Conservation (phyloP, 2,888 invertebrate genomes). For the Synergus gifuensis region DNA sequence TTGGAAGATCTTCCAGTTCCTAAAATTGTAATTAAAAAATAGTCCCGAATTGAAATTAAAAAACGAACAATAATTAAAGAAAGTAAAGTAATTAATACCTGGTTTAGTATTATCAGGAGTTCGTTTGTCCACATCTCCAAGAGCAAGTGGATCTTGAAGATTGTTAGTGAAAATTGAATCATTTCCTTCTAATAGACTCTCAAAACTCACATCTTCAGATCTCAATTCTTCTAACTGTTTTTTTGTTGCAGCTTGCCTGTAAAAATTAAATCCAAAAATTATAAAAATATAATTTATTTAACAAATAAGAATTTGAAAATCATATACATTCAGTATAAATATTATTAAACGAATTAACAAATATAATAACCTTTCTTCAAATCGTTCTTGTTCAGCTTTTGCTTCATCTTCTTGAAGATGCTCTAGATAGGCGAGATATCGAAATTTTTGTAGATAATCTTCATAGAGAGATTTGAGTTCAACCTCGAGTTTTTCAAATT, state of each 20-base stretch:
- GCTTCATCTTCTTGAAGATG: slow-evolving; percentile 91
- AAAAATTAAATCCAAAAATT: slow-evolving; percentile 23
- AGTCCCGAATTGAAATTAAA: slow-evolving; percentile 27
- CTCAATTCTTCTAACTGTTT: slow-evolving; percentile 81
- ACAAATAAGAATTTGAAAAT: background rate
- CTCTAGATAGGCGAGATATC: slow-evolving; percentile 93
- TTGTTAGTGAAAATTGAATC: slow-evolving; percentile 75
- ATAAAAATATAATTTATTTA: background rate
- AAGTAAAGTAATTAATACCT: slow-evolving; percentile 49
- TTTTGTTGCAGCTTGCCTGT: slow-evolving; percentile 78
- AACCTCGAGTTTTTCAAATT: slow-evolving; percentile 92
- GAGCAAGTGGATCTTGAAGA: slow-evolving; percentile 69
- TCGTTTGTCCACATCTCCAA: slow-evolving; percentile 66
- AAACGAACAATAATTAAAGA: background rate
- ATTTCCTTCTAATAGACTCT: slow-evolving; percentile 77
- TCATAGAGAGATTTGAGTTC: slow-evolving; percentile 92
- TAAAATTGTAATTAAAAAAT: slow-evolving; percentile 49
- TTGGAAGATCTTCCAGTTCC: slow-evolving; percentile 66
- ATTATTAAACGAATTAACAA: background rate
- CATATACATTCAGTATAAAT: background rate
- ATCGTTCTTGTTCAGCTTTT: slow-evolving; percentile 87
- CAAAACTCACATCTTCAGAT: slow-evolving; percentile 79
- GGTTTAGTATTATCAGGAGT: slow-evolving; percentile 60
- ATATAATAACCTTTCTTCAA: slow-evolving; percentile 83
- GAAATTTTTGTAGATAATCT: slow-evolving; percentile 91